Evolutionary conservation across 2,888 invertebrate species (phyloP).

Genomic region (Oxystoma pomonae): DNA sequence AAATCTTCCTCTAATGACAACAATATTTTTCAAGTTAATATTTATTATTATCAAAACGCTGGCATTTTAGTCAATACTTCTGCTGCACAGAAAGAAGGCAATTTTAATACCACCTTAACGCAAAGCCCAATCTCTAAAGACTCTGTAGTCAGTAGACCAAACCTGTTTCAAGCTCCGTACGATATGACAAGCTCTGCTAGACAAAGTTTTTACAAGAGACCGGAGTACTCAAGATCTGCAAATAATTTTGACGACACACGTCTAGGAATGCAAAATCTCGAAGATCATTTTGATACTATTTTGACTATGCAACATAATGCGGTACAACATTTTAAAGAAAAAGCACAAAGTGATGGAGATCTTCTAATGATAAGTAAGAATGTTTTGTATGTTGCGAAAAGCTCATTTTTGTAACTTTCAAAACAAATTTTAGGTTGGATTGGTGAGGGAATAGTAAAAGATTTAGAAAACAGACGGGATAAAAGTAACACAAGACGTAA

Average conservation of each 20-base stretch:
- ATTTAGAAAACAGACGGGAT: conserved; percentile 21
- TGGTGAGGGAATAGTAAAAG: conserved; percentile 26
- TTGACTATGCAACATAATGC: conserved; percentile 20
- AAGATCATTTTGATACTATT: conserved; percentile 15
- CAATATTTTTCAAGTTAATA: no score
- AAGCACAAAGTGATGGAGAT: conserved; percentile 19
- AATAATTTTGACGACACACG: not conserved
- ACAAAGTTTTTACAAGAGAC: not conserved
- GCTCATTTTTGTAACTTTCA: not conserved
- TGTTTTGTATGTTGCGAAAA: conserved; percentile 8
- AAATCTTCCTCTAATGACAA: no score
- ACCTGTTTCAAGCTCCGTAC: not conserved
- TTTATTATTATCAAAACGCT: no score
- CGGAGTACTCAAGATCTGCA: not conserved
- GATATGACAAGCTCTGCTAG: not conserved
- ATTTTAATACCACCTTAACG: no score
- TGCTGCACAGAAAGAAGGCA: no score
- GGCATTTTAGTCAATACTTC: no score
- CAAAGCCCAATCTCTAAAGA: not conserved
- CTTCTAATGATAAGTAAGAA: conserved; percentile 24
- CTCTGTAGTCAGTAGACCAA: not conserved
- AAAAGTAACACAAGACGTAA: conserved; percentile 9
- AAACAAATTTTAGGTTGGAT: conserved; percentile 24
- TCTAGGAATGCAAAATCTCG: not conserved
- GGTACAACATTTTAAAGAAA: conserved; percentile 17